Evolutionary conservation across 37 sponge, comb jelly and placozoan species (phyloP).

Genomic region (Beroe forskalii): DNA sequence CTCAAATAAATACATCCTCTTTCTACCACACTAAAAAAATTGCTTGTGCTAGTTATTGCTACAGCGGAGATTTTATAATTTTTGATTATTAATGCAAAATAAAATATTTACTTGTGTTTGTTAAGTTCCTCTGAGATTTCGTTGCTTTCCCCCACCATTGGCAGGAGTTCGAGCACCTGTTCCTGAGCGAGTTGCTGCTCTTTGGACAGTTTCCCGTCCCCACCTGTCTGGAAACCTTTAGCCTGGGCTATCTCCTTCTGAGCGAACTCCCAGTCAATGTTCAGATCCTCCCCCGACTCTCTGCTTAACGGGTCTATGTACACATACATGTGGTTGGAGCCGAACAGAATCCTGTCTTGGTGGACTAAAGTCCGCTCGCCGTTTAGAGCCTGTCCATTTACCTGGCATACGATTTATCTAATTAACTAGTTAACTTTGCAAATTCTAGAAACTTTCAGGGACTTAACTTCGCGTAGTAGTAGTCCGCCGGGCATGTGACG

Average conservation of each 20-base stretch:
- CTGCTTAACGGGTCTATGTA: constrained; percentile 65
- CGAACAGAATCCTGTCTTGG: constrained; percentile 66
- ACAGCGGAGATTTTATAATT: too few species aligned
- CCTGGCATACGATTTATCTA: neutral
- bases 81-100: too few species aligned
- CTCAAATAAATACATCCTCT: too few species aligned
- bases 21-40: too few species aligned
- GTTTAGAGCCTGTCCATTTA: constrained; percentile 65
- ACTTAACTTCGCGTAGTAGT: too few species aligned
- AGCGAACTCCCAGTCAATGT: constrained; percentile 68
- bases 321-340: constrained; percentile 67
- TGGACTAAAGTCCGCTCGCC: constrained; percentile 65
- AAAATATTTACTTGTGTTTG: constrained; percentile 67
- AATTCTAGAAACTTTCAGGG: too few species aligned
- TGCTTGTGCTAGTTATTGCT: too few species aligned
- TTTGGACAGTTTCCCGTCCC: neutral
- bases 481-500: too few species aligned
- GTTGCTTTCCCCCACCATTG: constrained; percentile 67
- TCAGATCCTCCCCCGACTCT: neutral
- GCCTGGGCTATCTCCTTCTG: constrained; percentile 69
- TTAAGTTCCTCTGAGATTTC: constrained; percentile 69
- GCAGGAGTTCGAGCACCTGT: constrained; percentile 68
- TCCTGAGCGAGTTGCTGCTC: constrained; percentile 68
- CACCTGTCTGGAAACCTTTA: constrained; percentile 57
- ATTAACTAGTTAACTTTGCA: too few species aligned